Base-by-base conservation (phyloP, 2,113 vertebrate genomes). In the Nibea coibor region DNA sequence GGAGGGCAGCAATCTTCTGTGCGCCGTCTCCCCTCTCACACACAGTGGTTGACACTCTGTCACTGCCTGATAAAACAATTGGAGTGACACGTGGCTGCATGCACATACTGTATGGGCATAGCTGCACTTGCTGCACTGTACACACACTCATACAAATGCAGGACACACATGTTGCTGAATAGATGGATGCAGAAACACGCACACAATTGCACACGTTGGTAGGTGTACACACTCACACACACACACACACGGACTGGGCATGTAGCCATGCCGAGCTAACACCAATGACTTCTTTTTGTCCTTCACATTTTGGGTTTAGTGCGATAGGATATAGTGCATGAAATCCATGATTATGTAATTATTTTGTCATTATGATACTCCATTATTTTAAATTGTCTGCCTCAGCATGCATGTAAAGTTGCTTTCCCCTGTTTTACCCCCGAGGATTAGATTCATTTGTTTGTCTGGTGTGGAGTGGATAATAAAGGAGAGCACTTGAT, bases 31-130 rank as follows among this genome's bases (percentile, higher is more conserved):
- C 35, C 61, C 56, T 75, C 69, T 84, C 77, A 78, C 85, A 85
- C 83, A 85, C 82, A 65, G 67, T 50, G 62, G 66, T 73, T 83
- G 82, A 83, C 83, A 84, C 78, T 84, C 75, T 84, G 85, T 83
- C 85, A 75, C 69, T 87, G 81, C 48, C 88, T 81, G 88, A 83
- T 87, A 89, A 87, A 91, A 93, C 81, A 81, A 88, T 57, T 65
- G 78, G 84, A 72, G 75, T 75, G 72, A 82, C 73, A 89, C 70
- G 72, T 53, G 58, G 71, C 66, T 66, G 56, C 54, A 42, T 78
- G 68, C 71, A 84, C 61, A 68, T 53, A 64, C 51, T 64, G 58
- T 79, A 70, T 54, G 69, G 51, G 45, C 64, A 83, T 67, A 66
- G 66, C 77, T 65, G 62, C 61, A 84, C 35, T 68, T 58, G 35